phyloP scores from a whole-genome alignment of 2,888 invertebrate species.

The Epirrhoe alternata region DNA sequence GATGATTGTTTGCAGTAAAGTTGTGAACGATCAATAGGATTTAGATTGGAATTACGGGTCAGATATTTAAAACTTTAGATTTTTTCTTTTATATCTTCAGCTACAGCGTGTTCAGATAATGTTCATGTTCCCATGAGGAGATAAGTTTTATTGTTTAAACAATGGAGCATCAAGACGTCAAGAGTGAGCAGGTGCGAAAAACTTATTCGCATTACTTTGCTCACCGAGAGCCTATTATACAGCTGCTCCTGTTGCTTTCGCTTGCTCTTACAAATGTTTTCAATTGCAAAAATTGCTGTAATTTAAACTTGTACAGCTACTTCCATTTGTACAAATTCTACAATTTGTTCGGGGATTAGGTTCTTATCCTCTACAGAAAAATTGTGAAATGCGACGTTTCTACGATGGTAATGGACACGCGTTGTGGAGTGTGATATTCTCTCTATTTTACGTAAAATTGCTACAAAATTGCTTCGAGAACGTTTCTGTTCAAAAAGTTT shows the following conservation, averaged over 20 bases:
- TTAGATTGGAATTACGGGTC: neutral
- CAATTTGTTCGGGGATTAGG: constrained; percentile 48
- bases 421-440: constrained; percentile 34
- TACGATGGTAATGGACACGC: constrained; percentile 35
- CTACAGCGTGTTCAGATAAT: neutral
- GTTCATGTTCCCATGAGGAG: constrained; percentile 4
- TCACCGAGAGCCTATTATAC: constrained; percentile 58
- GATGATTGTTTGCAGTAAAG: constrained; percentile 18
- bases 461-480: constrained; percentile 33
- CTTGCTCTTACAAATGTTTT: constrained; percentile 61
- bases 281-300: constrained; percentile 64
- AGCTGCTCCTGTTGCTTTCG: constrained; percentile 58
- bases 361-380: constrained; percentile 38
- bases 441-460: constrained; percentile 34
- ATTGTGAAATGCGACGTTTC: constrained; percentile 38
- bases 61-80: neutral
- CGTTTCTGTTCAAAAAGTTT: constrained; percentile 15
- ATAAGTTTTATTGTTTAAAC: constrained; percentile 33
- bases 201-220: constrained; percentile 65
- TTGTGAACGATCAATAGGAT: constrained; percentile 17
- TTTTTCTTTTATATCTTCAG: neutral
- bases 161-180: constrained; percentile 47
- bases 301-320: constrained; percentile 62
- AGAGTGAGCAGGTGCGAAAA: constrained; percentile 67
- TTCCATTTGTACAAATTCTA: constrained; percentile 54